Base-by-base conservation (phyloP, 2,113 vertebrate genomes). In the Dunckerocampus dactyliophorus region DNA sequence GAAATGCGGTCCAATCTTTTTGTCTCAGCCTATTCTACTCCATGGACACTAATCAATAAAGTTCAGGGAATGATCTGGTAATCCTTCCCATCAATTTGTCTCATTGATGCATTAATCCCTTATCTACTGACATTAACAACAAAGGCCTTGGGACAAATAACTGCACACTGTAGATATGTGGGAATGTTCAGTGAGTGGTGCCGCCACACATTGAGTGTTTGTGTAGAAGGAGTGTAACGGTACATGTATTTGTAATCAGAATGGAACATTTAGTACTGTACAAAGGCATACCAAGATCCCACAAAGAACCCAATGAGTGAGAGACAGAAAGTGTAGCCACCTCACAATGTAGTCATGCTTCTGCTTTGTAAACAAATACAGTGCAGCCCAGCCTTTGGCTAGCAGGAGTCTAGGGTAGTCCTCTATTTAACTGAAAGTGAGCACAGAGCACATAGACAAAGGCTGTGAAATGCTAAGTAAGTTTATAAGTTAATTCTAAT, bases 21-120 rank as follows among this genome's bases (percentile, higher is more conserved):
- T 34, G 42, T 76, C 54, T 82, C 67, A 83, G 77, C 70, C 73
- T 48, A 77, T 82, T 77, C 71, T 28, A 59, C 24, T 81, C 69
- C 60, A 55, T 11, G 20, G 45, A 7, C 28, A 52, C 53, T 28
- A 69, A 83, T 85, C 76, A 61, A 82, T 80, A 62, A 16, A 51
- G 37, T 63, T 47, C 19, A 12, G 63, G 64, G 75, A 42, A 65
- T 15, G 42, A 47, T 45, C 42, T 34, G 53, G 54, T 65, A 62
- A 57, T 45, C 47, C 19, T 47, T 15, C 39, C 54, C 73, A 71
- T 80, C 63, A 65, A 54, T 81, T 71, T 63, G 28, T 54, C 46
- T 72, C 54, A 78, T n/a, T 73, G 73, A 72, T 63, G 69, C 63
- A 73, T 67, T 2, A 65, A 80, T 81, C 62, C 53, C 45, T 59